Evolutionary conservation across 2,113 vertebrate species (phyloP), one percentile per base, ranked within the genome.

Genomic region (Mionectes macconnelli): DNA sequence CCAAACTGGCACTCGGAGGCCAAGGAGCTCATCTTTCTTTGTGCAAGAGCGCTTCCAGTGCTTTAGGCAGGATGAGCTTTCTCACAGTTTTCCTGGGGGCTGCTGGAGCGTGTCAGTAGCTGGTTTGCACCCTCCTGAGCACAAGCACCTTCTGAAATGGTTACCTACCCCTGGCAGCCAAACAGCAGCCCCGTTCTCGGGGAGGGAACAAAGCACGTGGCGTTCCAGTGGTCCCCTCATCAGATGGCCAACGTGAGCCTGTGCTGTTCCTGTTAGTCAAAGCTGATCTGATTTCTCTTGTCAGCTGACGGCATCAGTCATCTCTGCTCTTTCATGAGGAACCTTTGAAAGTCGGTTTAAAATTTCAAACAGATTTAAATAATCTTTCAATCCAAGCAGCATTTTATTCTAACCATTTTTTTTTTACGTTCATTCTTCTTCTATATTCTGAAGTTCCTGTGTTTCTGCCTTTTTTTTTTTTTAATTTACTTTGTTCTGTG

Each of bases 1-100:
- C 97, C 89, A 74, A 50, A 91, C 99, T 28, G 92, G 87, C 52
- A 98, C 98, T 24, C 64, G 88, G 37, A 98, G 98, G 99, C 99
- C 96, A 94, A 52, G 62, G 22, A 44, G 67, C 53, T 59, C 30
- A 4, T 9, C 37, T 40, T 12, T 3, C 2, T 3, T 30, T 21
- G 28, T 77, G 40, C 33, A 31, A 31, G 5, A 87, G 23, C 40
- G 4, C 45, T 83, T n/a, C 5, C 8, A 2, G 4, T 15, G 31
- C 57, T 90, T 47, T 21, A n/a, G 28, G 75, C 42, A 57, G 52
- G 35, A 12, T 30, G 66, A 84, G 33, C 14, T 82, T 79, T 20
- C 4, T 68, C 55, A 5, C 55, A 22, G 9, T 1, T 73, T 45
- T 84, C 31, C 60, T 78, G 30, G 44, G 44, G 59, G 62, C 11